A percentile compares a stretch with the other conserved stretches of the same genome.
phyloP scores from a whole-genome alignment of 2,113 vertebrate genomes.

The cat (Felis catus) region DNA sequence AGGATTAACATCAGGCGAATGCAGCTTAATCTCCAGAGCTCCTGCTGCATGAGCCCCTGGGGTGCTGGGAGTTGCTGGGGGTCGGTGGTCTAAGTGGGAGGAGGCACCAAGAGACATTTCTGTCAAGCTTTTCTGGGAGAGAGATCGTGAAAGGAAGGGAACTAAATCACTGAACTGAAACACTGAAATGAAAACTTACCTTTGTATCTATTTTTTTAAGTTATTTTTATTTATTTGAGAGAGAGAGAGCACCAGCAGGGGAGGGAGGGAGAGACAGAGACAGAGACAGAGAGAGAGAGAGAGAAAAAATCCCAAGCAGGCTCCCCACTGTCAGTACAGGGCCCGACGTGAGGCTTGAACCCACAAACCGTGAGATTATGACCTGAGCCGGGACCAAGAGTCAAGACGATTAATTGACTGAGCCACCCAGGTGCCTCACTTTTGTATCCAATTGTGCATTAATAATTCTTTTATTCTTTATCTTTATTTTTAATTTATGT shows the following conservation, averaged over 20 bases:
- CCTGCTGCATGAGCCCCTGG: fast-evolving
- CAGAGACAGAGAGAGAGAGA: too few relatives aligned
- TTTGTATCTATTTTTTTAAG: background rate
- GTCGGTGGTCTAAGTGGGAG: background rate
- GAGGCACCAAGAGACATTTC: background rate
- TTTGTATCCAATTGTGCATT: background rate
- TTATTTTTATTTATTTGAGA: too few relatives aligned
- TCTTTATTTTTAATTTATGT: background rate
- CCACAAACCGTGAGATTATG: too few relatives aligned
- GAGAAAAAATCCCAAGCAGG: too few relatives aligned
- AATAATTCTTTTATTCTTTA: background rate
- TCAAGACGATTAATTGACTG: too few relatives aligned
- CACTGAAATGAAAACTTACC: background rate
- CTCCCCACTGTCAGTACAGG: too few relatives aligned
- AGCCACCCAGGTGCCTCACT: background rate
- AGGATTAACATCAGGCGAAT: background rate
- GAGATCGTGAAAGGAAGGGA: background rate
- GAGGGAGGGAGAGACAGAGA: too few relatives aligned
- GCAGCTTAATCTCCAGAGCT: background rate
- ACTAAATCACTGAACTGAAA: background rate
- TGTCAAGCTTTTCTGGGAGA: background rate
- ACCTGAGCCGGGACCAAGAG: too few relatives aligned
- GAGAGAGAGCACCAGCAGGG: too few relatives aligned
- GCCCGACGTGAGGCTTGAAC: too few relatives aligned
- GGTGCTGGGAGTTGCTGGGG: too few relatives aligned